Conservation (phyloP, 1,140 invertebrate species). For the Calliopsis andreniformis region DNA sequence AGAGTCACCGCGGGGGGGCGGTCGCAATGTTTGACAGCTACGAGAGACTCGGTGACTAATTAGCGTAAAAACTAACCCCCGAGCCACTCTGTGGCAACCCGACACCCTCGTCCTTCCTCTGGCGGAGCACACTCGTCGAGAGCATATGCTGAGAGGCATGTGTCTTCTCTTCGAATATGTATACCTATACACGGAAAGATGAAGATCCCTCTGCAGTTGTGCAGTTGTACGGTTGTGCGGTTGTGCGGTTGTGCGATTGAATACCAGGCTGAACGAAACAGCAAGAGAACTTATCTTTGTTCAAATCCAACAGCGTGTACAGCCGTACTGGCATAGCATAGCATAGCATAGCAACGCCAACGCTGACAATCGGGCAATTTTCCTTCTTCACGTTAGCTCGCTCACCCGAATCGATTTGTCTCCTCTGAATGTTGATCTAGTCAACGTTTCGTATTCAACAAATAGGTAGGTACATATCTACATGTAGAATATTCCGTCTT, state of each 20-base stretch:
- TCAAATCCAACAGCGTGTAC: too few species aligned
- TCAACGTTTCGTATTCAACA: too few species aligned
- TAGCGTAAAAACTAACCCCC: slow-evolving; percentile 78
- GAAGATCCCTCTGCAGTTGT: too few species aligned
- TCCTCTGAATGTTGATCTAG: too few species aligned
- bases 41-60: slow-evolving; percentile 79
- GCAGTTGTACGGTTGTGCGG: too few species aligned
- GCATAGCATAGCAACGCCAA: too few species aligned
- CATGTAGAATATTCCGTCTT: too few species aligned
- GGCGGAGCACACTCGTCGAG: slow-evolving; percentile 50
- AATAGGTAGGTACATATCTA: too few species aligned
- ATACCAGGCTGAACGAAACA: too few species aligned
- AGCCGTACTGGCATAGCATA: too few species aligned
- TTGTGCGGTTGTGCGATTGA: too few species aligned
- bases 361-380: slow-evolving; percentile 12
- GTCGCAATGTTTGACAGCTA: slow-evolving; percentile 78
- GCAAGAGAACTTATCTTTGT: slow-evolving; percentile 7
- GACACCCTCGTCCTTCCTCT: slow-evolving; percentile 67
- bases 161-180: slow-evolving; percentile 51
- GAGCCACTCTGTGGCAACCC: slow-evolving; percentile 64
- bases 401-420: background rate
- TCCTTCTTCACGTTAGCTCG: background rate
- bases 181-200: slow-evolving; percentile 23
- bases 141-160: slow-evolving; percentile 51
- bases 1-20: slow-evolving; percentile 70